phyloP scores from a whole-genome alignment of 2,797 vertebrate species.

The Coregonus sp. region DNA sequence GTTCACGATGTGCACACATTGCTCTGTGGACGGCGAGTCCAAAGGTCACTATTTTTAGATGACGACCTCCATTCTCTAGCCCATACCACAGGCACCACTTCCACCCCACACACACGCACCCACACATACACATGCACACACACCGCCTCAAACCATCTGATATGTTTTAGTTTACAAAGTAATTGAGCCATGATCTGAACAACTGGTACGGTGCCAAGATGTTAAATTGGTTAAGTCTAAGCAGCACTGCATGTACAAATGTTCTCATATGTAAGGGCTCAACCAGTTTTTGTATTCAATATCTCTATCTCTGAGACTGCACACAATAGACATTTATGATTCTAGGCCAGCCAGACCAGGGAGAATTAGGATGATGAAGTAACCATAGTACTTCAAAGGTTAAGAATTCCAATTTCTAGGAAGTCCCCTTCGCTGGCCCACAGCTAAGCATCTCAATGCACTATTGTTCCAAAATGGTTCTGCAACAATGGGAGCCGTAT shows the following conservation, averaged over 20 bases:
- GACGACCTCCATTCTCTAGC: slow-evolving; percentile 36
- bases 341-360: slow-evolving; percentile 13
- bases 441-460: slow-evolving; percentile 54
- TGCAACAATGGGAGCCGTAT: slow-evolving; percentile 58
- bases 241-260: not conserved
- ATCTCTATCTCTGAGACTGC: not conserved
- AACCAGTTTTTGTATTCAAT: slow-evolving; percentile 4
- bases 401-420: slow-evolving; percentile 51
- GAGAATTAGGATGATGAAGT: slow-evolving; percentile 36
- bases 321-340: slow-evolving; percentile 5
- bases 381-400: slow-evolving; percentile 55
- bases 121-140: slow-evolving; percentile 20
- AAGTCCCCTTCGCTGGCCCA: slow-evolving; percentile 52
- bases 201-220: not conserved
- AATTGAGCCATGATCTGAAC: not conserved
- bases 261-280: not conserved
- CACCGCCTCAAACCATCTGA: not conserved
- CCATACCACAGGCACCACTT: not conserved
- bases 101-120: slow-evolving; percentile 2
- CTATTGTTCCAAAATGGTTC: slow-evolving; percentile 55
- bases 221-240: not conserved
- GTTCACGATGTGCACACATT: slow-evolving; percentile 48
- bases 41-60: slow-evolving; percentile 64
- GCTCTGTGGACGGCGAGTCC: slow-evolving; percentile 46
- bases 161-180: not conserved